phyloP scores from a whole-genome alignment of 1,140 invertebrate species.

The Caenorhabditis inopinata region DNA sequence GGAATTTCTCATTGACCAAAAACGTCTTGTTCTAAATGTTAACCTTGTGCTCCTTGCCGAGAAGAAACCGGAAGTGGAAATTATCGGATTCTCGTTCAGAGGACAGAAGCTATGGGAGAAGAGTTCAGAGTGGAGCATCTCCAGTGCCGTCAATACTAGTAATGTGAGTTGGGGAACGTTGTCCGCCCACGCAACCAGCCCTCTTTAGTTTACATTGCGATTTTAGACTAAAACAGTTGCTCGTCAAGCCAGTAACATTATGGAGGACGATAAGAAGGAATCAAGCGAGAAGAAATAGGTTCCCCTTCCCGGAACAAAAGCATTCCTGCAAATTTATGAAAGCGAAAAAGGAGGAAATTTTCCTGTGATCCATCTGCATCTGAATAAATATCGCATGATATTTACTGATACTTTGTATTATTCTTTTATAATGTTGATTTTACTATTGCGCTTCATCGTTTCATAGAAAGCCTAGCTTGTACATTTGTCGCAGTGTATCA shows the following conservation, averaged over 20 bases:
- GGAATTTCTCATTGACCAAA: constrained; percentile 6
- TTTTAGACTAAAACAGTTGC: constrained; percentile 14
- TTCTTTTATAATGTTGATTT: too few species aligned
- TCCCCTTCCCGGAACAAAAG: too few species aligned
- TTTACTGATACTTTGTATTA: too few species aligned
- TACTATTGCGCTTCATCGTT: too few species aligned
- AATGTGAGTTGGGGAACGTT: constrained; percentile 3
- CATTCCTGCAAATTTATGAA: too few species aligned
- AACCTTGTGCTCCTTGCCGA: neutral
- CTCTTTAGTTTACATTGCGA: neutral
- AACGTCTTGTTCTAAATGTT: neutral
- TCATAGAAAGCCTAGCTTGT: too few species aligned
- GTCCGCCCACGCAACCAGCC: too few species aligned
- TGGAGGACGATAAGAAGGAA: neutral
- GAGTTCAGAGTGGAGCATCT: neutral
- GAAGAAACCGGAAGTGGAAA: constrained; percentile 1
- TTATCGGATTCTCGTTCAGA: neutral
- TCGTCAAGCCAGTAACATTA: constrained; percentile 19
- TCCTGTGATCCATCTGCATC: too few species aligned
- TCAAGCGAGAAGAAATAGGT: neutral
- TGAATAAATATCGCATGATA: too few species aligned
- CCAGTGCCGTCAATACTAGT: constrained; percentile 9
- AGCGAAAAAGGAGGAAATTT: too few species aligned
- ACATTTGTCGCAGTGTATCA: too few species aligned
- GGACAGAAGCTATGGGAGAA: constrained; percentile 11